Evolutionary conservation across 2,797 vertebrate species (phyloP).

Genomic region (Rhinophrynus dorsalis): DNA sequence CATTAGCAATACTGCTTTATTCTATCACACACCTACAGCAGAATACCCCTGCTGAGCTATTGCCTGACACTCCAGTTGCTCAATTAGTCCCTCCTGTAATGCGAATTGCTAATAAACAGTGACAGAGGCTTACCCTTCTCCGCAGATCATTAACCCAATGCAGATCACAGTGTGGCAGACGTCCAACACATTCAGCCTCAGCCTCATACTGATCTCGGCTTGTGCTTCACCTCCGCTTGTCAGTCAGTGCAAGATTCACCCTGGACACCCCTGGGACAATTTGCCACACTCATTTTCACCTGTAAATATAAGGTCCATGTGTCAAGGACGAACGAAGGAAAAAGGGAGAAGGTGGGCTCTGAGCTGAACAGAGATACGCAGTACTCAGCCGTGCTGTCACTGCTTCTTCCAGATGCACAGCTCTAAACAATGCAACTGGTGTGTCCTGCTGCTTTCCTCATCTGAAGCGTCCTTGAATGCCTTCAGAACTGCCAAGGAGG

Average conservation of each 20-base stretch:
- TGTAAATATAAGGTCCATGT: not conserved
- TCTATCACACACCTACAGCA: not conserved
- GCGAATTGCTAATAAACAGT: not conserved
- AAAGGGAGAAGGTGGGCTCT: not conserved
- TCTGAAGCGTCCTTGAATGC: constrained; percentile 23
- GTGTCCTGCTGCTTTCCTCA: constrained; percentile 14
- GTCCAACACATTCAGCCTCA: constrained; percentile 35
- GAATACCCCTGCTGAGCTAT: not conserved
- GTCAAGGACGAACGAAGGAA: not conserved
- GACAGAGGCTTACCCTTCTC: constrained; percentile 37
- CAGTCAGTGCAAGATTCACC: constrained; percentile 2
- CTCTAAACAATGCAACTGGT: constrained; percentile 28
- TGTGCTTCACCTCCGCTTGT: not conserved
- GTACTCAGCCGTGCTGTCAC: constrained; percentile 1
- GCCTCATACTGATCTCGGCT: constrained; percentile 28
- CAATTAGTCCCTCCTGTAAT: no score
- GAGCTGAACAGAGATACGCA: not conserved
- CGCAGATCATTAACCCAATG: constrained; percentile 40
- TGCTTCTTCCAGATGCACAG: constrained; percentile 19
- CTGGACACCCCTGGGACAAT: not conserved
- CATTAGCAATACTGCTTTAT: no score
- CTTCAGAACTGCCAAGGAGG: constrained; percentile 1
- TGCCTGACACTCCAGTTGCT: not conserved
- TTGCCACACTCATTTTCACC: constrained; percentile 23
- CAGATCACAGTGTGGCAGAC: constrained; percentile 44